These are phyloP conservation scores for Lepisosteus oculatus DNA, from an alignment of 2,113 vertebrate species.

Conservation along the genomic window DNA sequence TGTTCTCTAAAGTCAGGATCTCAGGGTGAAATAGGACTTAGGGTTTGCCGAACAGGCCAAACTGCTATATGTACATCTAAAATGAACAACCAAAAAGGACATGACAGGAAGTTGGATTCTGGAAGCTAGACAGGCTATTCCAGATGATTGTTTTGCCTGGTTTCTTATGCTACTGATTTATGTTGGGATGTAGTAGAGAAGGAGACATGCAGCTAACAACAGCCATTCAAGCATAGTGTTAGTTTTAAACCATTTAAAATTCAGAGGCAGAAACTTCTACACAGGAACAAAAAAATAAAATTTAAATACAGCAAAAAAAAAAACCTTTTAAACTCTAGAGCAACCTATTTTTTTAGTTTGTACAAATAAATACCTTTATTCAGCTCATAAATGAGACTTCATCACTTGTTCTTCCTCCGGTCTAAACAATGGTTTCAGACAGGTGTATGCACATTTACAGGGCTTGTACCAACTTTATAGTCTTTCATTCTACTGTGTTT, in stretches of 20 bases:
- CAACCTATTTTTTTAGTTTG: conserved; percentile 5
- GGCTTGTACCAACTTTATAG: not conserved
- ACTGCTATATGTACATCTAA: not conserved
- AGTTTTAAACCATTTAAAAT: not conserved
- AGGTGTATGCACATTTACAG: not conserved
- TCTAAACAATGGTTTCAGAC: conserved; percentile 3
- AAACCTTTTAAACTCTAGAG: conserved; percentile 26
- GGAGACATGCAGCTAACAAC: not conserved
- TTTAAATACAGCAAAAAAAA: conserved; percentile 13
- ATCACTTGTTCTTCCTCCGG: not conserved
- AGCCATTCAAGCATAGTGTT: not conserved
- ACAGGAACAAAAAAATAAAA: not conserved
- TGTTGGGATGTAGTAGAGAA: not conserved
- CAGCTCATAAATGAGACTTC: not conserved
- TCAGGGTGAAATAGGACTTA: not conserved
- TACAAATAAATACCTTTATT: conserved; percentile 26
- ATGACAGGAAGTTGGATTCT: not conserved
- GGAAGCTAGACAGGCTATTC: not conserved
- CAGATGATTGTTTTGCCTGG: not conserved
- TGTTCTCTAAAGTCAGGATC: not conserved
- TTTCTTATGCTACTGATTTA: not conserved
- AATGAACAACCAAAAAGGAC: not conserved
- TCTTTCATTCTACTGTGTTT: not conserved
- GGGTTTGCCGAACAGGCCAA: not conserved
- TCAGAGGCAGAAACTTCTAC: not conserved